phyloP scores from a whole-genome alignment of 2,888 invertebrate genomes.

The Cephonodes hylas region DNA sequence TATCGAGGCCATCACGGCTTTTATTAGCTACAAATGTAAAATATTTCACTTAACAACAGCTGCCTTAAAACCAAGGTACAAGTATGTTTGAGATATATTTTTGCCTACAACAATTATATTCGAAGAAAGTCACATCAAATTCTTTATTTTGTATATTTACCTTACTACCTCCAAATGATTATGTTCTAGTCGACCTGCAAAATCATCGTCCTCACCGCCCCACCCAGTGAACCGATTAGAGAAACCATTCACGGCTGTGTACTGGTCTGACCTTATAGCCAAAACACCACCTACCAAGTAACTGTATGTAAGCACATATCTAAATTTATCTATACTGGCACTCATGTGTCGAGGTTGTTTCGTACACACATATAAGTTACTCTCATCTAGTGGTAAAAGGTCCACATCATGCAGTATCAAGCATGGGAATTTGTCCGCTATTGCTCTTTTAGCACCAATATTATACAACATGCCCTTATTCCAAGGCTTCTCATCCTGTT shows the following conservation, averaged over 20 bases:
- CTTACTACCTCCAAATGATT: conserved; percentile 50
- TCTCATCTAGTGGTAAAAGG: conserved; percentile 89
- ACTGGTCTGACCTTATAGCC: conserved; percentile 60
- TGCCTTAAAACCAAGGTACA: no score
- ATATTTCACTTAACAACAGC: no score
- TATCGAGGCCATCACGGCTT: no score
- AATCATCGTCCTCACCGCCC: conserved; percentile 77
- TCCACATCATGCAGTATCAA: conserved; percentile 96
- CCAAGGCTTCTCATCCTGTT: conserved; percentile 88
- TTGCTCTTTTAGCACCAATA: conserved; percentile 89
- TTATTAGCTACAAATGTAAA: no score
- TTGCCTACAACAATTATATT: not conserved
- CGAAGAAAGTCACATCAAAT: no score
- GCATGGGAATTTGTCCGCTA: conserved; percentile 87
- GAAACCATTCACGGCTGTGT: conserved; percentile 55
- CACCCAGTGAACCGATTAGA: conserved; percentile 67
- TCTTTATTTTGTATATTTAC: conserved; percentile 29
- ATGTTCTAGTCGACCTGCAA: conserved; percentile 44
- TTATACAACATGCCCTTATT: conserved; percentile 94
- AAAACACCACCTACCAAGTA: conserved; percentile 64
- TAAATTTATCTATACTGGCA: conserved; percentile 90
- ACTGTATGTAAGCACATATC: conserved; percentile 44
- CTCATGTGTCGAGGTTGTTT: conserved; percentile 92
- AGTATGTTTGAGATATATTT: no score
- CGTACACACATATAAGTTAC: conserved; percentile 91